These are phyloP conservation scores for Drosophila stalkeri DNA, from an alignment of 2,888 invertebrate species.

Conservation along the genomic window DNA sequence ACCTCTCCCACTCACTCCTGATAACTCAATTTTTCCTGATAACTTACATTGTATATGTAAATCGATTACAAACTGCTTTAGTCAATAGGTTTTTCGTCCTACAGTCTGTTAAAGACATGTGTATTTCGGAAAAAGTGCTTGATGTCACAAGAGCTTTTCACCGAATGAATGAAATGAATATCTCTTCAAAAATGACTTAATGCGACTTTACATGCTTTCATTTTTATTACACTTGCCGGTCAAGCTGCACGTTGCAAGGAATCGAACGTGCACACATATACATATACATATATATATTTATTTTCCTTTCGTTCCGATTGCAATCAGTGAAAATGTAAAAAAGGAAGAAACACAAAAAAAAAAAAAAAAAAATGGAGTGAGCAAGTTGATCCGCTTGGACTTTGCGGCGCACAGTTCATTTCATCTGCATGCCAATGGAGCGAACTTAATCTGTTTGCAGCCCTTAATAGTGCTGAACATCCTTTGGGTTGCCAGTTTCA, in stretches of 20 bases:
- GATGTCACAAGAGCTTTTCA: background rate
- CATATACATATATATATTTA: background rate
- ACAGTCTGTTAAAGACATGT: background rate
- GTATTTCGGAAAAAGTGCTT: background rate
- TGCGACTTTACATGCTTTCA: conserved; percentile 1
- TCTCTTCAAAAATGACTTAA: background rate
- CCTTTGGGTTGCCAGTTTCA: conserved; percentile 18
- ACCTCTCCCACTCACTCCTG: too few species aligned
- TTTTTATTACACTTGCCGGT: background rate
- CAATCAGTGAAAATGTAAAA: conserved; percentile 8
- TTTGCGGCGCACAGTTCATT: conserved; percentile 13
- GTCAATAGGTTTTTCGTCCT: background rate
- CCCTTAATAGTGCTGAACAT: conserved; percentile 16
- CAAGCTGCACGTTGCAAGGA: background rate
- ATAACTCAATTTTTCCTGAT: too few species aligned
- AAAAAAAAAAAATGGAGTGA: background rate
- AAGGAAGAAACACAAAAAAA: background rate
- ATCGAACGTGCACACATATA: background rate
- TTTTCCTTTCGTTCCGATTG: conserved; percentile 12
- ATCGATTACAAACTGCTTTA: background rate
- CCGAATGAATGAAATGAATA: background rate
- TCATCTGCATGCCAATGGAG: conserved; percentile 16
- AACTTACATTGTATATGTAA: background rate
- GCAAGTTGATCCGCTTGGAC: conserved; percentile 11
- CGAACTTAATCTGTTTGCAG: conserved; percentile 22